Evolutionary conservation across 2,888 invertebrate species (phyloP).

Genomic region (Euclidia mi): DNA sequence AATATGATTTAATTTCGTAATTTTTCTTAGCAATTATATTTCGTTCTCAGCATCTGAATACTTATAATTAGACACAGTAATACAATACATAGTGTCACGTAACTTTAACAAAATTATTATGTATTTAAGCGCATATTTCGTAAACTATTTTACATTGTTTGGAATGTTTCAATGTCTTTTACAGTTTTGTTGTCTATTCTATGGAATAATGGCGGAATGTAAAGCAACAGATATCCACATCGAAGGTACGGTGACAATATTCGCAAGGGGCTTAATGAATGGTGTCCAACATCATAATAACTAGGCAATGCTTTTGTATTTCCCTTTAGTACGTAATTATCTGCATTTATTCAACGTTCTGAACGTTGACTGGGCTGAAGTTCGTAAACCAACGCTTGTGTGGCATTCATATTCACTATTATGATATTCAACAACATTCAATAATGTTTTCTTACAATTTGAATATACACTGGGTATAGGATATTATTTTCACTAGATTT

Average conservation of each 20-base stretch:
- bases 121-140: constrained; percentile 85
- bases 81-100: constrained; percentile 80
- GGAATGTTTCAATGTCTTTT: constrained; percentile 82
- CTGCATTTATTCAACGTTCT: constrained; percentile 7
- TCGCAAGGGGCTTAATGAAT: constrained; percentile 27
- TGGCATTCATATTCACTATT: neutral
- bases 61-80: constrained; percentile 84
- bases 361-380: constrained; percentile 3
- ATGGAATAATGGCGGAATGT: constrained; percentile 75
- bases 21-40: constrained; percentile 90
- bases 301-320: constrained; percentile 8
- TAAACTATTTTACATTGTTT: constrained; percentile 74
- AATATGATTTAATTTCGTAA: constrained; percentile 90
- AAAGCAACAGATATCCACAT: constrained; percentile 64
- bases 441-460: constrained; percentile 37
- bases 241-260: constrained; percentile 59
- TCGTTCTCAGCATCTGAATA: constrained; percentile 88
- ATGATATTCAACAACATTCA: constrained; percentile 47
- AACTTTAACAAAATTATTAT: constrained; percentile 76
- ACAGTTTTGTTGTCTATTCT: constrained; percentile 50
- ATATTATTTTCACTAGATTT: constrained; percentile 41
- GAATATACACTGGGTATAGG: constrained; percentile 52
- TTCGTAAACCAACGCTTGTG: constrained; percentile 1
- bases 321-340: constrained; percentile 4
- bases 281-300: constrained; percentile 42